phyloP scores from a whole-genome alignment of 2,113 vertebrate species.

The Tragelaphus imberbis region DNA sequence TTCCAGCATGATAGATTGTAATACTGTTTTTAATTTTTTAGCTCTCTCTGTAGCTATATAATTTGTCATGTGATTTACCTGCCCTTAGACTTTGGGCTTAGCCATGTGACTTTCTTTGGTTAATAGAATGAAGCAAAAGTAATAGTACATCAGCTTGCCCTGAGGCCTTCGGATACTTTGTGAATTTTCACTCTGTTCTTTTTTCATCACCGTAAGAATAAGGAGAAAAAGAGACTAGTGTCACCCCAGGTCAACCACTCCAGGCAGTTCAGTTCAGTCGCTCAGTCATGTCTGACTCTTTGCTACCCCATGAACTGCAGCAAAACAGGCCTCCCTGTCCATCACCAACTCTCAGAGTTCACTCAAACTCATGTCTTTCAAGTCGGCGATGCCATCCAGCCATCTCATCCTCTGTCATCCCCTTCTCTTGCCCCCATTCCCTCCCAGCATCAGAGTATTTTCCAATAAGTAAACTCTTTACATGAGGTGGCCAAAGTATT shows the following conservation, averaged over 20 bases:
- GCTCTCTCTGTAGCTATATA: not conserved
- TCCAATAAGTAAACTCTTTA: not conserved
- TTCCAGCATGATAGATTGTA: not conserved
- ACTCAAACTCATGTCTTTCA: not conserved
- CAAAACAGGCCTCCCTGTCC: not conserved
- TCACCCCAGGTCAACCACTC: not conserved
- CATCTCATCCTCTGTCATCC: rapidly evolving
- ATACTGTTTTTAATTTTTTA: not conserved
- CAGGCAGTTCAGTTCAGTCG: not conserved
- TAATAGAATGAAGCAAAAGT: not conserved
- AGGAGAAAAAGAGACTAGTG: not conserved
- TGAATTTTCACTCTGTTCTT: not conserved
- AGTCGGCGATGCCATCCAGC: not conserved
- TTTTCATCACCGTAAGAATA: not conserved
- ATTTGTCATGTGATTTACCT: not conserved
- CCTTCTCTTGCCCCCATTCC: too few species aligned
- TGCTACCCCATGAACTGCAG: not conserved
- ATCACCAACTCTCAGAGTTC: not conserved
- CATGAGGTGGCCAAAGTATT: not conserved
- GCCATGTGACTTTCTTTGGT: not conserved
- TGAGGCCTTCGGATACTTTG: not conserved
- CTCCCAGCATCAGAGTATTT: not conserved
- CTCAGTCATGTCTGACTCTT: rapidly evolving
- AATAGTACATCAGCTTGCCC: not conserved
- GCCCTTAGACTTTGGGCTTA: not conserved